Evolutionary conservation across 2,888 invertebrate species (phyloP), one percentile per base, ranked within the genome.

Genomic region (Agrochola circellaris): DNA sequence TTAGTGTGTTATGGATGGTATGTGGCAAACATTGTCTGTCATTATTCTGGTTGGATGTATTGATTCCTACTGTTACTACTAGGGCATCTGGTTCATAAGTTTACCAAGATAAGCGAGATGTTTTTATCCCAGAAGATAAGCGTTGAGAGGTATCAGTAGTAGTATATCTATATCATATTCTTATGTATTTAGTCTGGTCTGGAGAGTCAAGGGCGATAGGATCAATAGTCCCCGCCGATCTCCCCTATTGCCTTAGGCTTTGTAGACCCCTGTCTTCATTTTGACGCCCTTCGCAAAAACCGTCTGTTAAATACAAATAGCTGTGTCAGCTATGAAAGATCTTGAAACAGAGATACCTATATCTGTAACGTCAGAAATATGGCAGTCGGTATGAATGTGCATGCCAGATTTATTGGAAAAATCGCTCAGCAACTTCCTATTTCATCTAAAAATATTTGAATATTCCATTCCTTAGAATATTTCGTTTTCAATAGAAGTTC

Each of bases 171-270:
- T 51, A 83, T 58, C 34, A 54, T 54, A 26, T 54, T 45, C 26
- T 76, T 42, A 30, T 65, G 0, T 66, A 34, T 61, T n/a, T 23
- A 65, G 48, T 79, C 79, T 79, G 45, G 54, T 60, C 79, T 79
- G 83, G 34, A 78, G 51, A 80, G 81, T 85, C 84, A 81, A 85
- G 74, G 80, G 73, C 81, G 66, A 67, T 0, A 34, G 54, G 38
- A 85, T 81, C 81, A 61, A 81, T 81, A 84, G 34, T 62, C 26
- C 23, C 56, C 60, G 65, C 34, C 80, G 60, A 61, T 71, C 65
- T 79, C 85, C 73, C 85, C 65, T 73, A 66, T 20, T 34, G 80
- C 80, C 81, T 60, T 13, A 81, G 66, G 81, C 85, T 61, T 48
- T 54, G 34, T 66, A 73, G 34, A 84, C 73, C 80, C 84, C 80